phyloP scores from a whole-genome alignment of 2,113 vertebrate genomes.

The Macroglossus sobrinus region DNA sequence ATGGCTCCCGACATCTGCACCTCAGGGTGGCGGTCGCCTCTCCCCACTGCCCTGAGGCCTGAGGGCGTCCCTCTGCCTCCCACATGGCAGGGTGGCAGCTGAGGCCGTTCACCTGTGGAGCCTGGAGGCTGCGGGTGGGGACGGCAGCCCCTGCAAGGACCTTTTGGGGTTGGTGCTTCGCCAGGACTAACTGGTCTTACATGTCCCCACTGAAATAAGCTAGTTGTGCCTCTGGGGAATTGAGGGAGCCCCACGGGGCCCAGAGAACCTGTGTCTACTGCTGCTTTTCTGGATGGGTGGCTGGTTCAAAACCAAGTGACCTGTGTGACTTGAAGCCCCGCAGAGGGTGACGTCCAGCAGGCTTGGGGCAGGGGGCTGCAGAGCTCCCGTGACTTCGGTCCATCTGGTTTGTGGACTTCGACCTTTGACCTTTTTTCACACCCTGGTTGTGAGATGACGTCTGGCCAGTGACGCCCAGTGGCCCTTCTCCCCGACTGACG shows the following conservation, averaged over 20 bases:
- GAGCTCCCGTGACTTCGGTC: not conserved
- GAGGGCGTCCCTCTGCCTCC: not conserved
- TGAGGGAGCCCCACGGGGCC: not conserved
- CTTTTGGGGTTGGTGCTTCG: not conserved
- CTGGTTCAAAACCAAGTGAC: not conserved
- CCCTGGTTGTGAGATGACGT: fast-evolving
- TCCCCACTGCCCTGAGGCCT: not conserved
- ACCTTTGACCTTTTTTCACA: fast-evolving
- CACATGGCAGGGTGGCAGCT: too few species aligned
- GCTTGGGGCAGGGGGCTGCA: not conserved
- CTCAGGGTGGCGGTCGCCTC: not conserved
- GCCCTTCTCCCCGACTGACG: not conserved
- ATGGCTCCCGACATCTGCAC: not conserved
- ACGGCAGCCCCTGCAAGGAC: not conserved
- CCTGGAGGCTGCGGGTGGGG: not conserved
- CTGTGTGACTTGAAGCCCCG: not conserved
- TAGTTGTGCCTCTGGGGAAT: not conserved
- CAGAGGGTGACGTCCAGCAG: fast-evolving
- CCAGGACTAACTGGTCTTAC: not conserved
- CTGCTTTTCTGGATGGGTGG: not conserved
- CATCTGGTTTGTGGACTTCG: not conserved
- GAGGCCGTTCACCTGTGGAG: too few species aligned
- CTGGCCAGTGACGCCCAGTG: fast-evolving
- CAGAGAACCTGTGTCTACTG: not conserved
- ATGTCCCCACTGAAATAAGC: not conserved